Evolutionary conservation across 92 coral and sea anemone species (phyloP), one percentile per base, ranked within the genome.

Genomic region (Isaurus tuberculatus): DNA sequence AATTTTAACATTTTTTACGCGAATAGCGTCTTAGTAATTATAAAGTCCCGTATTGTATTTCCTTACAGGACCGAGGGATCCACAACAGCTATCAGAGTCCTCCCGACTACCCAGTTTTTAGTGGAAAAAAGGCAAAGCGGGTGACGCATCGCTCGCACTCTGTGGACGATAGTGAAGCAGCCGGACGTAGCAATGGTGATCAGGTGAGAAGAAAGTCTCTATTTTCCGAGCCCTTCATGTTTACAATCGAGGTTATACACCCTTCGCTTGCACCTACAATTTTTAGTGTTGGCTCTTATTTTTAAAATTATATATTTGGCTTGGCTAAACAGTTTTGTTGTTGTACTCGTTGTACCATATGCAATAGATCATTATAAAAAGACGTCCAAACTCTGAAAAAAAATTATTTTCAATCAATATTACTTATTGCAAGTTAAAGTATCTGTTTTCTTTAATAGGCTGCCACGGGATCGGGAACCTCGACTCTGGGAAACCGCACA

Each of bases 381-480:
- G 60, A 51, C 60, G 60, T 51, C 60, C 60, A 51, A 51, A 51
- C 60, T 51, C 22, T 0, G 60, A n/a, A n/a, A 51, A 51, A 51
- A 51, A 0, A 6, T 51, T 51, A 10, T 51, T 51, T 51, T 51
- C 2, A 51, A 51, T 19, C 60, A 51, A 51, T 51, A 51, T 51
- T 51, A 51, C 60, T 51, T 51, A 51, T 51, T 51, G 60, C 3
- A 51, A 51, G 60, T 51, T 51, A 51, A 28, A 65, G 37, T 65
- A 65, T 65, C 72, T 33, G 72, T 30, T 65, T 65, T 65, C 72
- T 65, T 65, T 65, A 28, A 30, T 65, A 65, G 72, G 72, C 72
- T 33, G 72, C 72, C 60, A 51, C 60, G 72, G 72, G 72, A 65
- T 65, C 37, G 40, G 72, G 72, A 65, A 65, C 42, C 14, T 65